phyloP scores from a whole-genome alignment of 92 coral and sea anemone genomes.

The Muricea muricata region DNA sequence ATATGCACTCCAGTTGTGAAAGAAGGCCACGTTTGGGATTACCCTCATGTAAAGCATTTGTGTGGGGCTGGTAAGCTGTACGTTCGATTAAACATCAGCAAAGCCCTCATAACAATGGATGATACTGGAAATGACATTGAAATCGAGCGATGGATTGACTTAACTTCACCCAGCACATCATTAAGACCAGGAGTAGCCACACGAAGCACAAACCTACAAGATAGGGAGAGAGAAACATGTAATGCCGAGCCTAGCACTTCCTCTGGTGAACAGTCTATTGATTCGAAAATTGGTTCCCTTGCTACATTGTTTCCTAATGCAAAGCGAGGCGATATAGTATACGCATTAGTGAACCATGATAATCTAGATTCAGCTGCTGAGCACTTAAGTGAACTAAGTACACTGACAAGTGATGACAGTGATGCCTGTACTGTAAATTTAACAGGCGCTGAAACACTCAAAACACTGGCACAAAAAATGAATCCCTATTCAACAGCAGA shows the following conservation, averaged over 20 bases:
- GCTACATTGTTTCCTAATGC: slow-evolving; percentile 52
- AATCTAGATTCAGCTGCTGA: slow-evolving; percentile 52
- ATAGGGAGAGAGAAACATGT: neutral
- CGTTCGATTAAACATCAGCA: slow-evolving; percentile 45
- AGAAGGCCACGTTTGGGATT: slow-evolving; percentile 53
- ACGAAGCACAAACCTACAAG: neutral
- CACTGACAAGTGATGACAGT: slow-evolving; percentile 5
- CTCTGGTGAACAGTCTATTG: slow-evolving; percentile 33
- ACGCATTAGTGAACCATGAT: slow-evolving; percentile 47
- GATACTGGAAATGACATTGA: neutral
- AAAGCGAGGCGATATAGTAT: slow-evolving; percentile 22
- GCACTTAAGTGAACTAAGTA: slow-evolving; percentile 32
- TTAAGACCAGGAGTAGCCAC: neutral
- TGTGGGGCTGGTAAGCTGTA: slow-evolving; percentile 59
- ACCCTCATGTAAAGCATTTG: slow-evolving; percentile 57
- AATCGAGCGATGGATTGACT: neutral
- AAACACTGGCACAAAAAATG: slow-evolving; percentile 40
- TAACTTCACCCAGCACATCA: slow-evolving; percentile 26
- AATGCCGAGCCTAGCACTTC: slow-evolving; percentile 17
- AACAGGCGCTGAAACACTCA: slow-evolving; percentile 45
- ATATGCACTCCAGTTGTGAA: slow-evolving; percentile 47
- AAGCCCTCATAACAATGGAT: neutral
- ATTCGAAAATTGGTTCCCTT: slow-evolving; percentile 46
- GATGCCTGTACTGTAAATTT: slow-evolving; percentile 17
- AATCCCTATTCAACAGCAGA: slow-evolving; percentile 49